Conservation (phyloP, 2,797 vertebrate species). For the Esox masquinongy region DNA sequence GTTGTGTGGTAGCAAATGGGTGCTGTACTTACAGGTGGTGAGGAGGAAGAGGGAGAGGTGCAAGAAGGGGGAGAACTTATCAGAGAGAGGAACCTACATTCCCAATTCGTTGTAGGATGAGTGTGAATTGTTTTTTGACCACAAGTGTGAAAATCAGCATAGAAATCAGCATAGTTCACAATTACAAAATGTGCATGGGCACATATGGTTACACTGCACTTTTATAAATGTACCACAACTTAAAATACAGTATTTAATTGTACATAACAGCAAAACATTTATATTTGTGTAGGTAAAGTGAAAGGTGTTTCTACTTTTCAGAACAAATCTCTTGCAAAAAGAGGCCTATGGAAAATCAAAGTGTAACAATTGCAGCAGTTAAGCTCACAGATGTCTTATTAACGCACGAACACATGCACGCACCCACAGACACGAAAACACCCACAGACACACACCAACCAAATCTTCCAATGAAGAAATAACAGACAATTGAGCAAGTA, state of each 20-base stretch:
- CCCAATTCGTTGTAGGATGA: too few species aligned
- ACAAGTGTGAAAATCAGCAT: neutral
- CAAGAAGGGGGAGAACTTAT: too few species aligned
- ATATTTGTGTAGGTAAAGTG: conserved; percentile 52
- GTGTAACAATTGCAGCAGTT: conserved; percentile 62
- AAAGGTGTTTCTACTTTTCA: conserved; percentile 47
- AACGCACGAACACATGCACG: neutral
- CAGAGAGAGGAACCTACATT: too few species aligned
- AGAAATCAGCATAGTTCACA: too few species aligned
- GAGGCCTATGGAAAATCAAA: conserved; percentile 66
- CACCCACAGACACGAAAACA: too few species aligned
- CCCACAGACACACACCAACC: conserved; percentile 1
- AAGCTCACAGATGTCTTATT: conserved; percentile 29
- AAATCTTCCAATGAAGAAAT: conserved; percentile 30
- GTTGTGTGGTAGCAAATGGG: too few species aligned
- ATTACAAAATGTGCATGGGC: too few species aligned
- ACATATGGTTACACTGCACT: conserved; percentile 12
- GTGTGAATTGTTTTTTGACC: neutral
- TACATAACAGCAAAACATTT: conserved; percentile 32
- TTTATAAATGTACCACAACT: conserved; percentile 29
- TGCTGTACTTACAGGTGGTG: too few species aligned
- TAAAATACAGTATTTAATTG: conserved; percentile 30
- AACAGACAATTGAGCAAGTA: conserved; percentile 44
- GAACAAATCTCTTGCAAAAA: conserved; percentile 72
- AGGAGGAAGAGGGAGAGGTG: too few species aligned